Conservation (phyloP, 2,113 vertebrate genomes). For the Gallinago paraguaiae region DNA sequence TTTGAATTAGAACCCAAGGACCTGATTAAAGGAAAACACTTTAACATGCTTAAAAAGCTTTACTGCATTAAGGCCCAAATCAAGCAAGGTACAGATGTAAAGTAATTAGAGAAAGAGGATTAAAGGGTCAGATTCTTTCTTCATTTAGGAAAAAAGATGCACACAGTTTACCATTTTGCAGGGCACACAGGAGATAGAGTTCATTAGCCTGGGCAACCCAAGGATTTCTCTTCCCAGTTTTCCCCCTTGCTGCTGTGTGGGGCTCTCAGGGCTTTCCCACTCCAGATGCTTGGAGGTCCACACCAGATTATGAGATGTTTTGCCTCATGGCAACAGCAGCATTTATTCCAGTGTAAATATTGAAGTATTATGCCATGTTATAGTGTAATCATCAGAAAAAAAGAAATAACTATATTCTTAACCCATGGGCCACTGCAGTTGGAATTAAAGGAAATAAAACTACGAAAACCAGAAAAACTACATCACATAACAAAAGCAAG, state of each 20-base stretch:
- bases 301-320: background rate
- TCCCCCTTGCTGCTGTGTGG: background rate
- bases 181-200: background rate
- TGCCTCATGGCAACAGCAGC: background rate
- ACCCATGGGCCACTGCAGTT: background rate
- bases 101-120: conserved; percentile 1
- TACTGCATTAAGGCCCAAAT: background rate
- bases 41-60: background rate
- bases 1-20: background rate
- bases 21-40: background rate
- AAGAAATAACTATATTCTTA: background rate
- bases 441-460: background rate
- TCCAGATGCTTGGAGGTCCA: background rate
- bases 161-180: background rate
- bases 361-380: background rate
- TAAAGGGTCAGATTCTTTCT: background rate
- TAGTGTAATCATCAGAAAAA: background rate
- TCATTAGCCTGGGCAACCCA: background rate
- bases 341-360: background rate
- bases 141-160: background rate
- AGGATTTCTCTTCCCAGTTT: background rate
- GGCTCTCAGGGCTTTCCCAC: accelerated
- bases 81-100: background rate
- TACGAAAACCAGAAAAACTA: background rate
- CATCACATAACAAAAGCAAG: background rate